Evolutionary conservation across 2,113 vertebrate genomes (phyloP).

Genomic region (pig (Sus scrofa)): DNA sequence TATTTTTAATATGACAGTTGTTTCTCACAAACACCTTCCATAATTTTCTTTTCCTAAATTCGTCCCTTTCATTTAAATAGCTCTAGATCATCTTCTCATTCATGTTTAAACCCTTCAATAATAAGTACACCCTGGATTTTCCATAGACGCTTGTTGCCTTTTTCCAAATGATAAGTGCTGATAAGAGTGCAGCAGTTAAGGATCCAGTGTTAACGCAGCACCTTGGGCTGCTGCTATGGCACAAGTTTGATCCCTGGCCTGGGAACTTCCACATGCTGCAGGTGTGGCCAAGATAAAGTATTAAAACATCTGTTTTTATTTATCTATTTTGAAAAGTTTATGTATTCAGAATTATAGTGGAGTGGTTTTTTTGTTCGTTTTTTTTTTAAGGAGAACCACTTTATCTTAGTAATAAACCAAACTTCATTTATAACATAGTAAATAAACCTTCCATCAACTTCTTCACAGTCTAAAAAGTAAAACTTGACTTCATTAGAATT

Average conservation of each 20-base stretch:
- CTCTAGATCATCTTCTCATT: not conserved
- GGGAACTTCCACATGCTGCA: not conserved
- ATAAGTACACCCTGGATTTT: not conserved
- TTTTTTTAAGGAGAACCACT: not conserved
- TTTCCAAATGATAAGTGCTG: too few relatives aligned
- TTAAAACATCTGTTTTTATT: not conserved
- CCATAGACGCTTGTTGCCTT: not conserved
- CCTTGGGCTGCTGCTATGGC: too few relatives aligned
- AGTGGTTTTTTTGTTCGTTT: not conserved
- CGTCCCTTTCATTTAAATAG: not conserved
- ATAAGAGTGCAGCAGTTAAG: not conserved
- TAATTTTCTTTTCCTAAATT: not conserved
- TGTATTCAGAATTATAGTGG: not conserved
- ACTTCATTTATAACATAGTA: conserved; percentile 24
- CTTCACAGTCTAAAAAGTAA: conserved; percentile 18
- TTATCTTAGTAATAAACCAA: conserved; percentile 13
- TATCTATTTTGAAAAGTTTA: not conserved
- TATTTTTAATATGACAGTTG: conserved; percentile 16
- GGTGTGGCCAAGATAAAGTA: not conserved
- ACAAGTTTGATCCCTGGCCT: not conserved
- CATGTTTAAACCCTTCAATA: not conserved
- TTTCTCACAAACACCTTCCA: not conserved
- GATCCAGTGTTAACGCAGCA: not conserved
- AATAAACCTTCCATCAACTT: conserved; percentile 20
- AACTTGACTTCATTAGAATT: not conserved